Percentiles rank a stretch among this genome's conserved stretches.
phyloP scores from a whole-genome alignment of 2,888 invertebrate genomes.

The Trisateles emortualis region DNA sequence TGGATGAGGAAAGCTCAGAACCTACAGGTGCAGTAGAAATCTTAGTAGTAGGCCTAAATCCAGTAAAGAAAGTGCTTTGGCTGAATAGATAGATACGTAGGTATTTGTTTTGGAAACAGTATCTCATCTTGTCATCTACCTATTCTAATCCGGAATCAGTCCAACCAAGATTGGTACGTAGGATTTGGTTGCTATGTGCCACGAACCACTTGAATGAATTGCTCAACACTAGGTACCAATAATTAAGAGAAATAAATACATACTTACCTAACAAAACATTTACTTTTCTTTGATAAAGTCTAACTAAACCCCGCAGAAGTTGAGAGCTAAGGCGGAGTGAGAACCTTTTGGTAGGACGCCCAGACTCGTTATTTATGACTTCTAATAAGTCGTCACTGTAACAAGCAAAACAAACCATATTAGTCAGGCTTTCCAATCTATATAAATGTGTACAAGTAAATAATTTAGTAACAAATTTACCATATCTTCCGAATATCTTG shows the following conservation, averaged over 20 bases:
- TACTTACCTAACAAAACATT: slow-evolving; percentile 65
- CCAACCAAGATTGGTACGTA: too few species aligned
- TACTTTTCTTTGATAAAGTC: slow-evolving; percentile 74
- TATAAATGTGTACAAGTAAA: not conserved
- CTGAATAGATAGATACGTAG: too few species aligned
- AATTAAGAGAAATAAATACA: not conserved
- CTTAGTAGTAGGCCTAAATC: too few species aligned
- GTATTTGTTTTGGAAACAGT: too few species aligned
- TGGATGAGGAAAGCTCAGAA: too few species aligned
- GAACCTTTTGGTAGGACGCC: slow-evolving; percentile 70
- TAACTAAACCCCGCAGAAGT: slow-evolving; percentile 72
- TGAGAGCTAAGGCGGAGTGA: slow-evolving; percentile 79
- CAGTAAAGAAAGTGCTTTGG: too few species aligned
- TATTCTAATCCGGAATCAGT: too few species aligned
- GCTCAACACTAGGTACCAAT: not conserved
- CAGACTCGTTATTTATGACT: slow-evolving; percentile 75
- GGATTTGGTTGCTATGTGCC: too few species aligned
- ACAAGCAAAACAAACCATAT: slow-evolving; percentile 6
- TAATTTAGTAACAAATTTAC: slow-evolving; percentile 48
- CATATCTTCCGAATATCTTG: slow-evolving; percentile 76
- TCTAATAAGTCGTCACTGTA: slow-evolving; percentile 70
- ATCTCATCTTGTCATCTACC: too few species aligned
- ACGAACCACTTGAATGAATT: too few species aligned
- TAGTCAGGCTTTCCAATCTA: not conserved
- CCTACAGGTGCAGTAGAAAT: too few species aligned